Base-by-base conservation (phyloP, 1,140 invertebrate species). In the Drosophila biarmipes region DNA sequence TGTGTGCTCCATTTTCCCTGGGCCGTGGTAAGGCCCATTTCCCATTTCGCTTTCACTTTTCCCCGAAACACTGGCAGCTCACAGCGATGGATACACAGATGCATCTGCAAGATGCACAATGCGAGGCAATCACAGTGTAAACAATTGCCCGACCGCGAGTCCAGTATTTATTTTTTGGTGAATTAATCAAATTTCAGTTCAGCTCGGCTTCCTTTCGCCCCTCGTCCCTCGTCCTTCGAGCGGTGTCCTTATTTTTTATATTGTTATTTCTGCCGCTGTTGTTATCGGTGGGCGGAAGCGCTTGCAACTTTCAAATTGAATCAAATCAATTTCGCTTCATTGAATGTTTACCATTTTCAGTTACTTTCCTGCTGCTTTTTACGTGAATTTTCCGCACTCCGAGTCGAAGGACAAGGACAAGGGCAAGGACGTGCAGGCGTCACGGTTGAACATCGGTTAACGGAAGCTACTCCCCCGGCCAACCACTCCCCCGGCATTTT, bases 271-370 rank as follows among this genome's bases (percentile, higher is more conserved):
- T 10, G 43, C 34, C 31, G 21, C 34, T 37, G 38, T 67, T 67
- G 48, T 67, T 55, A 37, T 68, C 62, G 38, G 15, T 15, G 63
- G n/a, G 29, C 10, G 17, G 19, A 24, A 24, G 34, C 42, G 49
- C 49, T 68, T 69, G 67, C 77, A 85, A 77, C 81, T 86, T 86
- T 69, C 46, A 73, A 85, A 86, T 85, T 81, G 66, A 85, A 85
- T 85, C 77, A 85, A 85, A 85, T 85, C 80, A 85, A 85, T 85
- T 86, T 73, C 63, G 78, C 78, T 85, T 86, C 80, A 86, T 85
- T 85, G 78, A 69, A 74, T 86, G 73, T 86, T 86, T 86, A 85
- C 73, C 62, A 86, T 86, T 80, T 69, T 59, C 59, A 45, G 69
- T 56, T 71, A 69, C 67, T 71, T 55, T 37, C 27, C 27, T 27